Conservation (phyloP, 2,888 invertebrate genomes). For the Matsumyia berberina region DNA sequence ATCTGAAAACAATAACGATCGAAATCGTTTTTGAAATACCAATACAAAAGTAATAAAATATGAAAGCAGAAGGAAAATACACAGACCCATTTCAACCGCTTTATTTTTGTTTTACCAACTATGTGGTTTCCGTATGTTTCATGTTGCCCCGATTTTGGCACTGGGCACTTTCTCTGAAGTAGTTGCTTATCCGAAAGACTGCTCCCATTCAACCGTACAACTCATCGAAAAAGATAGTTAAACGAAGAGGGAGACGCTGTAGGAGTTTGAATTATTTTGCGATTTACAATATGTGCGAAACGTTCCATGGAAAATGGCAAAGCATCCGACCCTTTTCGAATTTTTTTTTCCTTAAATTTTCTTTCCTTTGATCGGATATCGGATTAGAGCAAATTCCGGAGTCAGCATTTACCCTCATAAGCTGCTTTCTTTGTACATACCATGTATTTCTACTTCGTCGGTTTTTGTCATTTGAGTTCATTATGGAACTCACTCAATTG, state of each 20-base stretch:
- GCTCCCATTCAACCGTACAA: constrained; percentile 53
- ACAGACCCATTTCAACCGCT: constrained; percentile 29
- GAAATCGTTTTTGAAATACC: constrained; percentile 67
- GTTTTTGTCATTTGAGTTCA: constrained; percentile 70
- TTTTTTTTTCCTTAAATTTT: constrained; percentile 47
- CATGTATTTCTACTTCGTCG: constrained; percentile 63
- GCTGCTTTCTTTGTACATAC: constrained; percentile 60
- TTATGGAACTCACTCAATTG: constrained; percentile 62
- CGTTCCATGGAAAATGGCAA: constrained; percentile 47
- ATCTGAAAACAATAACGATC: constrained; percentile 72
- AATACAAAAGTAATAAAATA: constrained; percentile 70
- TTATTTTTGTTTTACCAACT: constrained; percentile 60
- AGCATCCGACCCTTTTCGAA: constrained; percentile 58
- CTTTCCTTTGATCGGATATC: constrained; percentile 71
- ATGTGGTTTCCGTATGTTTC: constrained; percentile 26
- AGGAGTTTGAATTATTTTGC: constrained; percentile 66
- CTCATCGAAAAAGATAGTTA: constrained; percentile 53
- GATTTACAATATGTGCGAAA: constrained; percentile 68
- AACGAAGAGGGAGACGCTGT: constrained; percentile 37
- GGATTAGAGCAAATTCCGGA: constrained; percentile 70
- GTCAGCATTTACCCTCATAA: constrained; percentile 67
- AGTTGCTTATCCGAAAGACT: constrained; percentile 53
- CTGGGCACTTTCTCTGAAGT: constrained; percentile 44
- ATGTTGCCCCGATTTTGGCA: constrained; percentile 48
- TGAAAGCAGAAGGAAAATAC: constrained; percentile 30